These are phyloP conservation scores for Babylonia areolata DNA, from an alignment of 1,140 invertebrate genomes.

Conservation along the genomic window DNA sequence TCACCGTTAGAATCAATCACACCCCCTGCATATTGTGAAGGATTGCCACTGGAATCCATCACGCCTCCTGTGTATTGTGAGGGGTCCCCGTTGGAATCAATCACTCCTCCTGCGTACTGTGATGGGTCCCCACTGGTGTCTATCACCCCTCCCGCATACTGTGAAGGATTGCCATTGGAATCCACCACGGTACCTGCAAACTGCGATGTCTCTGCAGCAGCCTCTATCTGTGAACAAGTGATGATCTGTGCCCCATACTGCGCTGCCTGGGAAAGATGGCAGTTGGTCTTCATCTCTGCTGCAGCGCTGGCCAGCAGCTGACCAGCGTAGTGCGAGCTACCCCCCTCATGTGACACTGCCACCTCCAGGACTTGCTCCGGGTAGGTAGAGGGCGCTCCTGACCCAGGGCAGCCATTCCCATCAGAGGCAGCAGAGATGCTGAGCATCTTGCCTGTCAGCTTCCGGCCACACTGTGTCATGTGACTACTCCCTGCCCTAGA, in stretches of 20 bases:
- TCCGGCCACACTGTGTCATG: slow-evolving; percentile 26
- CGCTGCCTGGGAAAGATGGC: slow-evolving; percentile 5
- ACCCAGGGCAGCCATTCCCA: background rate
- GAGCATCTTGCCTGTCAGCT: slow-evolving; percentile 20
- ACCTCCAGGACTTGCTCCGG: background rate
- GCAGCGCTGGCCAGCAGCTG: background rate
- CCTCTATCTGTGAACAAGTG: background rate
- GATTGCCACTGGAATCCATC: background rate
- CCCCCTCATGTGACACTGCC: background rate
- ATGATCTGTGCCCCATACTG: slow-evolving; percentile 24
- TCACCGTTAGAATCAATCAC: background rate
- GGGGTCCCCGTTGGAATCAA: background rate
- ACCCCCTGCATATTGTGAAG: slow-evolving; percentile 2
- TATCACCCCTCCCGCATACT: slow-evolving; percentile 13
- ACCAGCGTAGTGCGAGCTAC: background rate
- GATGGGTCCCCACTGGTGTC: background rate
- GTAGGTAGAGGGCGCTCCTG: background rate
- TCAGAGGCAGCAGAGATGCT: slow-evolving; percentile 27
- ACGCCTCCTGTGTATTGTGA: slow-evolving; percentile 12
- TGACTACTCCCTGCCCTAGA: slow-evolving; percentile 12
- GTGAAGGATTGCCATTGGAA: background rate
- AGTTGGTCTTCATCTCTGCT: background rate
- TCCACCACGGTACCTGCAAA: background rate
- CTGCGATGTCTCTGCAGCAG: background rate
- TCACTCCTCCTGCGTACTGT: slow-evolving; percentile 5